Base-by-base conservation (phyloP, 2,113 vertebrate species). In the Oryzias javanicus region DNA sequence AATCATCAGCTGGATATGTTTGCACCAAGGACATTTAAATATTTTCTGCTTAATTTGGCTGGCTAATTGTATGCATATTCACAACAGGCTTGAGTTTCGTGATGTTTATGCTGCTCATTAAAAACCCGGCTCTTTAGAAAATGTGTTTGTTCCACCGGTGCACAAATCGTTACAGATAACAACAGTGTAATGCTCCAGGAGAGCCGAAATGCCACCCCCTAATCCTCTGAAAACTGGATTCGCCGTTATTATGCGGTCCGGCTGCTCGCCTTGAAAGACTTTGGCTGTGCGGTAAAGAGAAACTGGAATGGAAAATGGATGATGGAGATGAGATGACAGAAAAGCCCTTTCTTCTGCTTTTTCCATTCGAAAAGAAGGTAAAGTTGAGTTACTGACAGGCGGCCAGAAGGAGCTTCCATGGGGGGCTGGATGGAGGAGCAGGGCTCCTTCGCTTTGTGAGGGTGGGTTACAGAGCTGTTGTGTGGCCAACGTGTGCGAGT, bases 11-110 rank as follows among this genome's bases (percentile, higher is more conserved):
- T 27, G 51, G 46, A 72, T 72, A 79, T 81, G 68, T 82, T 86
- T 86, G 65, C 74, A 78, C 70, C 64, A 60, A 60, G 44, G 79
- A 53, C 49, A 80, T 87, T 89, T 82, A 57, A 86, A 85, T 87
- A 69, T 64, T 83, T 74, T 86, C 76, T 82, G 82, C 85, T 82
- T 86, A 87, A 88, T 86, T 84, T 80, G 64, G 69, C 77, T 59
- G 66, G 70, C 77, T 88, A 88, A 91, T 85, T 87, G 75, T 70
- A 76, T 87, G 82, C 72, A 82, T 86, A 86, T 89, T 87, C 79
- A 88, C 72, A 86, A 83, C 80, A 78, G 69, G 80, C 67, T 67
- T 59, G 58, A 72, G 58, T 72, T 79, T 55, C 71, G 78, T 44
- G 46, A 70, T 84, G 76, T 85, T 84, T 80, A 79, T 59, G 70